A percentile compares a stretch with the other conserved stretches of the same genome.
phyloP scores from a whole-genome alignment of 2,888 invertebrate genomes.

The Trilocha varians region DNA sequence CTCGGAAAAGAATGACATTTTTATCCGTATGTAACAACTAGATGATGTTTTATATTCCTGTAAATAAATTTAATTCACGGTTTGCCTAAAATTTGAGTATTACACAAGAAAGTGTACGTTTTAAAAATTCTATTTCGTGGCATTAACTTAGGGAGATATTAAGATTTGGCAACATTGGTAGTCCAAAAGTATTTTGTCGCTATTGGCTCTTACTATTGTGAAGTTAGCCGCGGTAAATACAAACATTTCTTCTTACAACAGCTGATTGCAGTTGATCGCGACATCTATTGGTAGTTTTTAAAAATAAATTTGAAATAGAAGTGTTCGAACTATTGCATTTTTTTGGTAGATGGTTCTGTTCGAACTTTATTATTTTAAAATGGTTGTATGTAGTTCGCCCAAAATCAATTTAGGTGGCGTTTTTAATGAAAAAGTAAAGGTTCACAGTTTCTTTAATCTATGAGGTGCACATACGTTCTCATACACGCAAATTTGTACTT shows the following conservation, averaged over 20 bases:
- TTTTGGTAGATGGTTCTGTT: constrained; percentile 2
- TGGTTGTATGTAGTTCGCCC: not conserved
- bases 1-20: too few relatives aligned
- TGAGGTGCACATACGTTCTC: too few relatives aligned
- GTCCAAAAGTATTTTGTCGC: not conserved
- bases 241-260: constrained; percentile 3
- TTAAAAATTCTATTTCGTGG: not conserved
- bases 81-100: too few relatives aligned
- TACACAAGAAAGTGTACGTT: too few relatives aligned
- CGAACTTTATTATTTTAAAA: not conserved
- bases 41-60: too few relatives aligned
- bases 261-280: constrained; percentile 3
- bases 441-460: too few relatives aligned
- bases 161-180: not conserved
- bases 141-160: not conserved
- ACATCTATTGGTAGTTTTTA: not conserved
- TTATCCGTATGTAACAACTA: too few relatives aligned
- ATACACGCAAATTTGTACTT: too few relatives aligned
- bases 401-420: constrained; percentile 6
- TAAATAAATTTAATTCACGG: too few relatives aligned
- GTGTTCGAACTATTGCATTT: not conserved
- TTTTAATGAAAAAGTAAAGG: not conserved
- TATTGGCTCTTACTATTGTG: constrained; percentile 1
- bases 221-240: not conserved
- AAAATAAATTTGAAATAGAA: not conserved